Evolutionary conservation across 2,888 invertebrate species (phyloP).

Genomic region (Ephialtes manifestator): DNA sequence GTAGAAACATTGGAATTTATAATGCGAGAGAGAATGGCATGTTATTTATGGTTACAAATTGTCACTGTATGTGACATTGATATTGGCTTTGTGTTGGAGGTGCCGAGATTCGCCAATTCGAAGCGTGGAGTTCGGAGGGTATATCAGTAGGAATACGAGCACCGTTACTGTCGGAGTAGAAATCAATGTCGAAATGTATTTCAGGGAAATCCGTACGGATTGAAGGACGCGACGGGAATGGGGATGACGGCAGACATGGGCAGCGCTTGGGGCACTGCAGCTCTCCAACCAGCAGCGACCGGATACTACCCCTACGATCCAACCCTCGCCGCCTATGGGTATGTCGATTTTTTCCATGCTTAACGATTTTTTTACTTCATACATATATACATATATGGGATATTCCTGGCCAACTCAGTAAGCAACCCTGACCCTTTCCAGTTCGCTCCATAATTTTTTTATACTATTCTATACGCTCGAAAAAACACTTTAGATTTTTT

Average conservation of each 20-base stretch:
- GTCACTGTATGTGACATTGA: background rate
- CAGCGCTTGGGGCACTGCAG: slow-evolving; percentile 96
- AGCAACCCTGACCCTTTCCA: too few species aligned
- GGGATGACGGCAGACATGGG: slow-evolving; percentile 93
- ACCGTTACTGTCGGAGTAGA: slow-evolving; percentile 45
- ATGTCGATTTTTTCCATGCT: slow-evolving; percentile 86
- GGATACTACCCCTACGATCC: slow-evolving; percentile 98
- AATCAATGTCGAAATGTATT: slow-evolving; percentile 84
- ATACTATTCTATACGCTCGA: too few species aligned
- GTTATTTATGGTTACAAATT: background rate
- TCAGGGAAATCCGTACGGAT: slow-evolving; percentile 96
- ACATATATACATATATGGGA: too few species aligned
- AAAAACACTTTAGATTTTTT: too few species aligned
- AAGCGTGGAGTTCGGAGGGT: background rate
- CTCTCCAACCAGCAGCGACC: slow-evolving; percentile 94
- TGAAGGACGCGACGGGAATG: slow-evolving; percentile 92
- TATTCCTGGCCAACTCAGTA: too few species aligned
- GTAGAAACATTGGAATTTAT: background rate
- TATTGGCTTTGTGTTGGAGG: background rate
- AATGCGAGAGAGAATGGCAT: background rate
- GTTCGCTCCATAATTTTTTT: too few species aligned
- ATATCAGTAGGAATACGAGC: slow-evolving; percentile 18
- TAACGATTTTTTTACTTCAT: background rate
- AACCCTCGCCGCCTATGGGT: slow-evolving; percentile 97
- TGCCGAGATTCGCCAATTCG: background rate